Base-by-base conservation (phyloP, 2,113 vertebrate species). In the Sakesphorus luctuosus region DNA sequence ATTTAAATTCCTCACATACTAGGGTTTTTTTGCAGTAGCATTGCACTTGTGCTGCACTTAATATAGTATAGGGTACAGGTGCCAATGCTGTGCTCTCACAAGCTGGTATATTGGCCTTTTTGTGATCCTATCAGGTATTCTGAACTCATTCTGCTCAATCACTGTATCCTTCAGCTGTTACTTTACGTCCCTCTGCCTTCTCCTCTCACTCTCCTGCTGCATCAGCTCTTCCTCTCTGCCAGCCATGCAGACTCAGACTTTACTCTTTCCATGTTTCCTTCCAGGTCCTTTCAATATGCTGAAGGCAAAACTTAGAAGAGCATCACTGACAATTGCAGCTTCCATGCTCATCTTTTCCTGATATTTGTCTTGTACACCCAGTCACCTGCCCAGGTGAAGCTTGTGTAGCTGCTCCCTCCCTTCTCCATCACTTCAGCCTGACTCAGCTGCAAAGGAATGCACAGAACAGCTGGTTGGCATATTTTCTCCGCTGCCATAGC, bases 401-500 rank as follows among this genome's bases (percentile, higher is more conserved):
- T 25, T 44, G 33, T 74, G 33, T 35, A 46, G 13, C 46, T 53
- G 23, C 25, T 69, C 29, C 2, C 0, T 52, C 31, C 23, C 5
- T 91, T 89, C n/a, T 76, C 43, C 38, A 16, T 29, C 4, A 4
- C 43, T 79, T 73, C 53, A 76, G 20, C 59, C n/a, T 87, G 74
- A 69, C 55, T 83, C 66, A 66, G 43, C 46, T 87, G 24, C 58
- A 78, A 83, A 87, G 26, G 28, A 44, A 76, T 35, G 53, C 36
- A 73, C 33, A 76, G 62, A 92, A 55, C 40, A 76, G 20, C 56
- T 69, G 46, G 6, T 20, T 83, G 58, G 18, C 8, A 84, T 91
- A 62, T 80, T 86, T 88, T 47, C n/a, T 91, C 50, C 43, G 61
- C 55, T 89, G 29, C 78, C 58, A 71, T 91, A 88, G 67, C 87